Percentiles rank a stretch among this genome's conserved stretches.
phyloP scores from a whole-genome alignment of 2,888 invertebrate genomes.

The Phragmatobia fuliginosa region DNA sequence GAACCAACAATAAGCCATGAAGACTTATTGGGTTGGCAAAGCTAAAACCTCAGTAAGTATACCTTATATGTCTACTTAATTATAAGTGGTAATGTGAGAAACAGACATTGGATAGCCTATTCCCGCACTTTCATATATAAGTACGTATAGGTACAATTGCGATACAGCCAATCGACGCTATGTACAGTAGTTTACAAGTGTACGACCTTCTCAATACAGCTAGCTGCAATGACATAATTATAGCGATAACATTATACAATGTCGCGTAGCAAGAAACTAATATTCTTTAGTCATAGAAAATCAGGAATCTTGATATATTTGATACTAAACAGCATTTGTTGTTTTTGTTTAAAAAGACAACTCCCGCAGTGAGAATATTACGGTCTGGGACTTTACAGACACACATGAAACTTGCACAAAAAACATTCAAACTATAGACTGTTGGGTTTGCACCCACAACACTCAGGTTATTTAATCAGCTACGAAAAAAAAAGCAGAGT shows the following conservation, averaged over 20 bases:
- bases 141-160: not conserved
- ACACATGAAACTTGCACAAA: too few species aligned
- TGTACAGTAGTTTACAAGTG: conserved; percentile 7
- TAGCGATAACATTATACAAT: conserved; percentile 27
- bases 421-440: too few species aligned
- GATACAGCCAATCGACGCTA: not conserved
- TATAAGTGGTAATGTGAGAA: not conserved
- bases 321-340: not conserved
- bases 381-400: too few species aligned
- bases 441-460: too few species aligned
- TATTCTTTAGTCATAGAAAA: conserved; percentile 24
- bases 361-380: too few species aligned
- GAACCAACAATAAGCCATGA: not conserved
- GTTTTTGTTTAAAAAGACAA: too few species aligned
- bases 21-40: too few species aligned
- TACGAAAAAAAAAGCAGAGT: too few species aligned
- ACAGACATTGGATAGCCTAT: not conserved
- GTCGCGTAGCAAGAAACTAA: conserved; percentile 1
- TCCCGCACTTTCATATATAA: not conserved
- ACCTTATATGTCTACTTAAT: not conserved
- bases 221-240: conserved; percentile 28
- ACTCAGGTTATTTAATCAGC: too few species aligned
- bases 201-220: conserved; percentile 31
- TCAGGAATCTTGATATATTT: conserved; percentile 21
- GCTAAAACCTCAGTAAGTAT: too few species aligned